Percentiles rank a stretch among this genome's conserved stretches.
phyloP scores from a whole-genome alignment of 2,888 invertebrate genomes.

The Hirtodrosophila histrioides region DNA sequence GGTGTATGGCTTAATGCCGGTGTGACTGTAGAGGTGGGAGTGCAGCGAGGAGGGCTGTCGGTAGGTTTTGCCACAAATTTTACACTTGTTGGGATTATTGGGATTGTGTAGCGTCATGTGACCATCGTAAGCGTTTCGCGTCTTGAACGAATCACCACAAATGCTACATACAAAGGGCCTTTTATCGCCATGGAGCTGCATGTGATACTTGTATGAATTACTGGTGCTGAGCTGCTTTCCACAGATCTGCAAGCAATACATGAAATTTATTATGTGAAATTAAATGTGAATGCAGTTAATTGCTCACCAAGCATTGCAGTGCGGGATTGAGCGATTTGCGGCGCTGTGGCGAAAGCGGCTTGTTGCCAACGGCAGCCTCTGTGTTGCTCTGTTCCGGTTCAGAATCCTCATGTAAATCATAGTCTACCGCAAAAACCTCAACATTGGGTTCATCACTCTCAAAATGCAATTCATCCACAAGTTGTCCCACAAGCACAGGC shows the following conservation, averaged over 20 bases:
- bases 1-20: constrained; percentile 82
- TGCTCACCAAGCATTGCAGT: constrained; percentile 67
- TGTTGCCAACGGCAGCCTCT: neutral
- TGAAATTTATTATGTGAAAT: too few relatives aligned
- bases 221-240: constrained; percentile 81
- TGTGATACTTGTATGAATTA: constrained; percentile 83
- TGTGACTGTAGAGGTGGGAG: constrained; percentile 80
- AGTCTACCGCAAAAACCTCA: constrained; percentile 22
- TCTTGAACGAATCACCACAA: constrained; percentile 83
- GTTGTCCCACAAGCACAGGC: constrained; percentile 28
- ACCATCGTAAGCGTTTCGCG: constrained; percentile 83
- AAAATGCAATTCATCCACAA: constrained; percentile 32
- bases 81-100: constrained; percentile 82
- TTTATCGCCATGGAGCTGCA: constrained; percentile 83
- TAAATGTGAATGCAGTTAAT: neutral
- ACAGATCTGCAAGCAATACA: constrained; percentile 65
- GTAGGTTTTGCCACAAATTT: constrained; percentile 81
- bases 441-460: constrained; percentile 11
- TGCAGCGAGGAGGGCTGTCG: constrained; percentile 82
- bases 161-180: constrained; percentile 81
- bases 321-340: constrained; percentile 56
- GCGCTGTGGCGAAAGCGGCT: constrained; percentile 9
- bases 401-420: constrained; percentile 19
- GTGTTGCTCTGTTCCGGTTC: neutral
- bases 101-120: constrained; percentile 82